Base-by-base conservation (phyloP, 2,888 invertebrate genomes). In the Mylabris sibirica region DNA sequence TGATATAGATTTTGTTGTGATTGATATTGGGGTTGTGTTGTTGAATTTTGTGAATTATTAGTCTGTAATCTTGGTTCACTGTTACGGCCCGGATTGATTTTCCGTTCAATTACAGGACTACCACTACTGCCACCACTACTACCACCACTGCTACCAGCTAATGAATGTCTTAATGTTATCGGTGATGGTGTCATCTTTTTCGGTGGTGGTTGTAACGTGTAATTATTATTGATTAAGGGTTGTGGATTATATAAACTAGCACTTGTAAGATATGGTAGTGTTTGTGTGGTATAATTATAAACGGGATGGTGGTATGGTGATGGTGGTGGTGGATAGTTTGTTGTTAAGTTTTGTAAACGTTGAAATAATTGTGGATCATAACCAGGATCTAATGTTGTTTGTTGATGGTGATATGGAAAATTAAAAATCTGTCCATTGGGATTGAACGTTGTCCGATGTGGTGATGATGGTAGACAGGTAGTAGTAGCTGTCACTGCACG, bases 291-390 rank as follows among this genome's bases (percentile, higher is more conserved):
- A 66, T 73, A 77, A 68, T n/a, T n/a, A 17, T 78, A 80, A 30
- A 76, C 73, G 11, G 49, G 49, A 20, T 49, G 63, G 73, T 49
- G 63, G 73, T 77, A 76, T 17, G 75, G 65, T 68, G 78, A 76
- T 0, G 82, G 77, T 0, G 82, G 77, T 0, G 81, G 84, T 3
- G 83, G 79, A 75, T 87, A 87, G 0, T 86, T 85, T 70, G 85
- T 85, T 57, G 85, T 85, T 57, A 88, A 80, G 64, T 85, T 83
- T 78, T 88, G 88, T 65, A 88, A 77, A 70, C 87, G 83, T 75
- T 88, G 88, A 59, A 88, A 77, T 11, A 88, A 81, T 73, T 88
- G 88, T 8, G 85, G 80, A 76, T 88, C 88, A 24, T 80, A 76
- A 4, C 78, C 72, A 20, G 78, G 70, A 38, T 81, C 79, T 11